Base-by-base conservation (phyloP, 2,888 invertebrate genomes). In the Conchocele bisecta region DNA sequence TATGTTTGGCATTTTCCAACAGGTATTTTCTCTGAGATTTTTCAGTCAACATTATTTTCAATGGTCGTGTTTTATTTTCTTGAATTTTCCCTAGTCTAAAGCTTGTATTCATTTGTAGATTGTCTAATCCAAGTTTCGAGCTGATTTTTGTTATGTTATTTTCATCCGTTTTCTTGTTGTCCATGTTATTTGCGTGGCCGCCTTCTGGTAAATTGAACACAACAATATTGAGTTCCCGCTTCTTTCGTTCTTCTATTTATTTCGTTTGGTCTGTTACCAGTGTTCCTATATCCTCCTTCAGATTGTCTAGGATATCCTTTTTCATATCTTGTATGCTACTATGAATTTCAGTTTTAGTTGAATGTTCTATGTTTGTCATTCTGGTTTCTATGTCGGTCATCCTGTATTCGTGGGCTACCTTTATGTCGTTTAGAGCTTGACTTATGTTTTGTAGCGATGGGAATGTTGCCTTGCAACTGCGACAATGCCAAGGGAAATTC, bases 11-110 rank as follows among this genome's bases (percentile, higher is more conserved):
- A 46, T 46, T 46, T 11, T 46, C 46, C 9, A 46, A 17, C 4
- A 46, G 24, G 22, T 26, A 46, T 46, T 46, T 46, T 17, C 46
- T 46, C 24, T 46, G 46, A 15, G 46, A 7, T 20, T 46, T 46
- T n/a, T 24, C 24, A 28, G 24, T 28, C 5, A 46, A 22, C 24
- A 46, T 24, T 15, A 46, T 15, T 20, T 28, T 46, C 24, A 46
- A 20, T 5, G 46, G 46, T 4, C 46, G 9, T 20, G 46, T 46
- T 17, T 20, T 46, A 5, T 24, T 11, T 46, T 46, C 22, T 4
- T 20, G 11, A 24, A 11, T 7, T 20, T 46, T 46, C 5, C 46
- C 46, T 20, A 46, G 24, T 15, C 46, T 46, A 46, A 5, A 7
- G 9, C 26, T 15, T 7, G 46, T 46, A 9, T 26, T 28, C 15